phyloP scores from a whole-genome alignment of 2,888 invertebrate species.

The Oasisia sp. region DNA sequence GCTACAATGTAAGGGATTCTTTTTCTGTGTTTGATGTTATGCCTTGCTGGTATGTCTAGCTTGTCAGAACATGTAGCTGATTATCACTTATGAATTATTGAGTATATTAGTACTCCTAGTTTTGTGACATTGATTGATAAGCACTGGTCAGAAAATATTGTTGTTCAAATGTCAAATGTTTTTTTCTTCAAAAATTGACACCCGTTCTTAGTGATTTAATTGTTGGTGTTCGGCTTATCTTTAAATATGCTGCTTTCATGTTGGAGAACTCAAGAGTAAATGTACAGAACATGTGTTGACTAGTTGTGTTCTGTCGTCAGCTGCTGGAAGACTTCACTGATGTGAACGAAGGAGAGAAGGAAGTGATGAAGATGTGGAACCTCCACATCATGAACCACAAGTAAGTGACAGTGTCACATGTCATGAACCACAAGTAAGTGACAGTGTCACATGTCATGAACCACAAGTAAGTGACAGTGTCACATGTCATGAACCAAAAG shows the following conservation, averaged over 20 bases:
- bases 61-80: not conserved
- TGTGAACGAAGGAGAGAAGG: constrained; percentile 97
- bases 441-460: constrained; percentile 8
- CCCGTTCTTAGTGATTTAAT: not conserved
- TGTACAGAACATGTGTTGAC: not conserved
- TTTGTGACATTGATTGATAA: not conserved
- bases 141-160: not conserved
- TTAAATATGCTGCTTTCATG: not conserved
- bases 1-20: not conserved
- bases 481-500: not conserved
- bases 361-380: constrained; percentile 99
- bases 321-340: constrained; percentile 99
- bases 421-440: not conserved
- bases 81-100: not conserved
- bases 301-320: constrained; percentile 61
- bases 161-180: not conserved
- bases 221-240: not conserved
- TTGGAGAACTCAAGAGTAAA: not conserved
- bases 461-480: not conserved
- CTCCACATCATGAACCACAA: constrained; percentile 94
- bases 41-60: too few relatives aligned
- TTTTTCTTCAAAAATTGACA: not conserved
- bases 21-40: too few relatives aligned
- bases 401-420: constrained; percentile 65
- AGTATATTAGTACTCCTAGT: not conserved